Percentiles rank a stretch among this genome's conserved stretches.
Conservation (phyloP, 2,888 invertebrate genomes). For the Tinea trinotella region DNA sequence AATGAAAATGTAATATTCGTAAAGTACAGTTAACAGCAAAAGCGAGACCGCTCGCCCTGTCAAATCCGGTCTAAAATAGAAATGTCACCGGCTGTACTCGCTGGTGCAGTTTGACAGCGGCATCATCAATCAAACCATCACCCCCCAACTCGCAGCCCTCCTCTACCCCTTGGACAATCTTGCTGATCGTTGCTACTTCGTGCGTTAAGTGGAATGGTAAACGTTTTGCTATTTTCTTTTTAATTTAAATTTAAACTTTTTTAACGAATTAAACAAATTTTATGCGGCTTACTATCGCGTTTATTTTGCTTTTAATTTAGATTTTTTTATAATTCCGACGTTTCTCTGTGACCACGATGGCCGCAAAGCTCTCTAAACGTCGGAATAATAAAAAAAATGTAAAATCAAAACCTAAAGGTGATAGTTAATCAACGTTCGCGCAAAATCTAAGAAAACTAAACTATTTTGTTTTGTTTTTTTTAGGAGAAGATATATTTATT, state of each 20-base stretch:
- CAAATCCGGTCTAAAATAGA: conserved; percentile 15
- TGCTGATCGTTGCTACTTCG: conserved; percentile 15
- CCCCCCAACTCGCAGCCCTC: conserved; percentile 7
- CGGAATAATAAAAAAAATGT: no score
- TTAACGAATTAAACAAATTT: no score
- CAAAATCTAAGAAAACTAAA: no score
- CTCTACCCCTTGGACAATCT: neutral
- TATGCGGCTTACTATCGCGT: no score
- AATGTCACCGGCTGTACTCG: conserved; percentile 18
- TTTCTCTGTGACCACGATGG: no score
- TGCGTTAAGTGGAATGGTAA: conserved; percentile 10
- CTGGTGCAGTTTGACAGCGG: conserved; percentile 25
- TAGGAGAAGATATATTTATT: no score
- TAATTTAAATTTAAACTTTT: no score
- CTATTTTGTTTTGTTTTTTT: no score
- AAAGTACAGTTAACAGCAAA: neutral
- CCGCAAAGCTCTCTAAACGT: no score
- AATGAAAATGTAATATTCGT: neutral
- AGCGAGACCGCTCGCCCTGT: neutral
- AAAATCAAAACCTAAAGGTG: no score
- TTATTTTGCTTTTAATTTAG: no score
- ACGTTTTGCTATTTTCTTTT: neutral
- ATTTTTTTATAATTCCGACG: no score
- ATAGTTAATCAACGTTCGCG: conserved; percentile 39
- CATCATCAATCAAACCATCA: conserved; percentile 35